These are phyloP conservation scores for Tiliqua scincoides DNA, from an alignment of 2,113 vertebrate genomes.

Conservation along the genomic window DNA sequence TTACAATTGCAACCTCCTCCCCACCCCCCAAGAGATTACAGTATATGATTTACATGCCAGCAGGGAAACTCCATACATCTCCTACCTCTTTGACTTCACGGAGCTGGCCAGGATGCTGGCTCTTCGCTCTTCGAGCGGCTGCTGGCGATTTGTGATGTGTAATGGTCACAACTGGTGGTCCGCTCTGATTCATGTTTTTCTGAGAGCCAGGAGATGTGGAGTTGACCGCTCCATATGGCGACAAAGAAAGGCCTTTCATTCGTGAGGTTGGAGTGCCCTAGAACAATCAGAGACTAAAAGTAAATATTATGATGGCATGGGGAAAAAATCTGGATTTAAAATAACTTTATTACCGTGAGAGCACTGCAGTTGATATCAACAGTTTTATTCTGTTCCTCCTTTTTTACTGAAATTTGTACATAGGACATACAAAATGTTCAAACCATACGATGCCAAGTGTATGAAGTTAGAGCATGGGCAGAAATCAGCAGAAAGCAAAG, in stretches of 20 bases:
- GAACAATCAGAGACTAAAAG: constrained; percentile 64
- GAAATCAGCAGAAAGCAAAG: background rate
- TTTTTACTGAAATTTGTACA: background rate
- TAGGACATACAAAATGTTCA: background rate
- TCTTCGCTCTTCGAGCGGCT: constrained; percentile 86
- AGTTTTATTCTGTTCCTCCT: background rate
- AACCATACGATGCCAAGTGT: background rate
- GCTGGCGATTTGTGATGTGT: constrained; percentile 97
- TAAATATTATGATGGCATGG: background rate
- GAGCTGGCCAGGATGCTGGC: constrained; percentile 84
- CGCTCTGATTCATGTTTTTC: constrained; percentile 78
- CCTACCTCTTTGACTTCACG: constrained; percentile 95
- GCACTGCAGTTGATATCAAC: background rate
- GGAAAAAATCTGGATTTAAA: background rate
- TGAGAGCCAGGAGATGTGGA: constrained; percentile 88
- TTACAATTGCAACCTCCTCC: background rate
- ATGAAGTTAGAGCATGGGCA: no score
- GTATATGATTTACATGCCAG: background rate
- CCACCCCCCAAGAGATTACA: background rate
- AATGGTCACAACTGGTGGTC: constrained; percentile 88
- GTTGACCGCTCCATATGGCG: constrained; percentile 83
- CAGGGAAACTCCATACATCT: background rate
- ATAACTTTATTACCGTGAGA: background rate
- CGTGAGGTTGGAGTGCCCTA: constrained; percentile 85
- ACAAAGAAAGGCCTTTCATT: constrained; percentile 90